Conservation (phyloP, 2,888 invertebrate species). For the Acronicta alni region DNA sequence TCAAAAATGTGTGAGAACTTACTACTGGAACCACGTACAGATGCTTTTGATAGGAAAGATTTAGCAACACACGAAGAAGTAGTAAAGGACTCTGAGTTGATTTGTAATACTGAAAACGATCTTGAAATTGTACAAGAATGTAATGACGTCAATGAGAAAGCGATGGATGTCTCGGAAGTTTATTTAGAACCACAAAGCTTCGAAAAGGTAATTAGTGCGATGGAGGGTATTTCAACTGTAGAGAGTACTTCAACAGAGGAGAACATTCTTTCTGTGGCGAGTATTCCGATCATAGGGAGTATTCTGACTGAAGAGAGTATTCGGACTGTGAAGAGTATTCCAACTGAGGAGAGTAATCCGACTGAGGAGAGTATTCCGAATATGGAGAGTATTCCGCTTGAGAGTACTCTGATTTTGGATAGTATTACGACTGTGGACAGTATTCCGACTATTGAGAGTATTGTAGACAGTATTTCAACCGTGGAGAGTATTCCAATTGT, state of each 20-base stretch:
- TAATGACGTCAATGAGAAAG: background rate
- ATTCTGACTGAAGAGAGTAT: background rate
- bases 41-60: background rate
- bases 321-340: no score
- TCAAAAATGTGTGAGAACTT: slow-evolving; percentile 9
- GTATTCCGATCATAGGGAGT: no score
- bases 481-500: background rate
- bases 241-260: no score
- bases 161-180: slow-evolving; percentile 1
- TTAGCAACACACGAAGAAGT: background rate
- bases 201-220: background rate
- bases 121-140: background rate
- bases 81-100: slow-evolving; percentile 1
- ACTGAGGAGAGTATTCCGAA: no score
- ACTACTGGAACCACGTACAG: background rate
- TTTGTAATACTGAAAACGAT: background rate
- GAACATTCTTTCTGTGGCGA: no score
- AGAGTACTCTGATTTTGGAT: no score
- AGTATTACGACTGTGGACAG: no score
- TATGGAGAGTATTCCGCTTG: no score
- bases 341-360: no score
- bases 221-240: background rate
- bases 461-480: no score
- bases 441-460: no score
- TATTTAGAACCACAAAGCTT: background rate